phyloP scores from a whole-genome alignment of 1,140 invertebrate genomes.

The Trichonephila clavipes region DNA sequence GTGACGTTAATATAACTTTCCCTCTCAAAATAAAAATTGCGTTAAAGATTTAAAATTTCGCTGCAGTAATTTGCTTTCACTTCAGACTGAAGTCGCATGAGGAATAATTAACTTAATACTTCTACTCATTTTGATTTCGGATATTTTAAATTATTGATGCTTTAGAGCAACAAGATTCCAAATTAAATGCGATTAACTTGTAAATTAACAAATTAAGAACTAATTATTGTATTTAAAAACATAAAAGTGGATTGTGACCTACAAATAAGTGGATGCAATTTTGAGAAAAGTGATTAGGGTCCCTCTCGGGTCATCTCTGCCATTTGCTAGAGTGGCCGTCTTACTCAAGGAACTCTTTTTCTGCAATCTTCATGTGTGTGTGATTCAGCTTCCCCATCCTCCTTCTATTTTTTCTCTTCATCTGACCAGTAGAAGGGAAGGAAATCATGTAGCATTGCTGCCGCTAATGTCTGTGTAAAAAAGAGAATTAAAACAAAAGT shows the following conservation, averaged over 20 bases:
- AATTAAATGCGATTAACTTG: too few species aligned
- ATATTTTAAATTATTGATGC: too few species aligned
- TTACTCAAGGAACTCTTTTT: slow-evolving; percentile 33
- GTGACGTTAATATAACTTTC: too few species aligned
- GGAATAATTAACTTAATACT: too few species aligned
- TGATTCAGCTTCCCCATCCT: slow-evolving; percentile 39
- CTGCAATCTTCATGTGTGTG: slow-evolving; percentile 52
- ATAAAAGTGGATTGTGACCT: not conserved
- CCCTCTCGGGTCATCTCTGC: slow-evolving; percentile 36
- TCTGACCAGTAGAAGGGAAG: not conserved
- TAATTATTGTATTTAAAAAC: too few species aligned
- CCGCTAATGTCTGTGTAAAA: slow-evolving; percentile 51
- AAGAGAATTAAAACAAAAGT: slow-evolving; percentile 50
- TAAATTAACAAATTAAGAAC: too few species aligned
- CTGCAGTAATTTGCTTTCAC: too few species aligned
- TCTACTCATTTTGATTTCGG: too few species aligned
- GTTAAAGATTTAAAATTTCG: too few species aligned
- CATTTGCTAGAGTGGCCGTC: slow-evolving; percentile 61
- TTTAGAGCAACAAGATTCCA: too few species aligned
- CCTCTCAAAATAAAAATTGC: too few species aligned
- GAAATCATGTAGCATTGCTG: not conserved
- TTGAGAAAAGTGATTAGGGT: not conserved
- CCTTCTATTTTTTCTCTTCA: not conserved
- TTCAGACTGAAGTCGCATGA: too few species aligned
- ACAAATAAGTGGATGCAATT: not conserved